These are phyloP conservation scores for Atrina japonica DNA, from an alignment of 2,888 invertebrate species.

Conservation along the genomic window DNA sequence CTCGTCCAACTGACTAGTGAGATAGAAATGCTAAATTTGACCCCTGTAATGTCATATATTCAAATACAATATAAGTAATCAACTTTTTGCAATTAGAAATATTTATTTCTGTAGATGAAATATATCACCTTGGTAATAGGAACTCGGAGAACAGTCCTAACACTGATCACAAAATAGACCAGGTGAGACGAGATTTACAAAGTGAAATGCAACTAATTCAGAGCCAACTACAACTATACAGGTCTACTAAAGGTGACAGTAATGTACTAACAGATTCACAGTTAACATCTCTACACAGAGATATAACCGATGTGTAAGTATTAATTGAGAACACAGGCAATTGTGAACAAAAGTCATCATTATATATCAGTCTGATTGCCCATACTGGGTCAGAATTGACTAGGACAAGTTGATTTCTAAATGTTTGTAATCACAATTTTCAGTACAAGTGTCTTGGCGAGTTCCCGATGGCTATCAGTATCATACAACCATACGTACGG, in stretches of 20 bases:
- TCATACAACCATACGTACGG: too few species aligned
- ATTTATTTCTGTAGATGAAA: slow-evolving; percentile 53
- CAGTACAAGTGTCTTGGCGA: too few species aligned
- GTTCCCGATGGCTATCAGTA: too few species aligned
- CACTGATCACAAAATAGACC: slow-evolving; percentile 51
- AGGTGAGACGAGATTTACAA: slow-evolving; percentile 54
- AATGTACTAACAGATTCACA: slow-evolving; percentile 56
- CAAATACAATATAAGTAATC: too few species aligned
- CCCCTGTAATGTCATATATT: too few species aligned
- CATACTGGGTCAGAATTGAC: too few species aligned
- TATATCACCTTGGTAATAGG: slow-evolving; percentile 52
- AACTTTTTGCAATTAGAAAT: neutral
- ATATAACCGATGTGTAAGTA: slow-evolving; percentile 60
- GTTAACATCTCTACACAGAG: slow-evolving; percentile 53
- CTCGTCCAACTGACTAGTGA: too few species aligned
- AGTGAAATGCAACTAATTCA: slow-evolving; percentile 60
- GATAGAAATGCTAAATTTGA: too few species aligned
- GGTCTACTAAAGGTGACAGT: slow-evolving; percentile 51
- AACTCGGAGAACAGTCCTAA: slow-evolving; percentile 48
- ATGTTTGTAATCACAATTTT: too few species aligned
- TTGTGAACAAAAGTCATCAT: too few species aligned
- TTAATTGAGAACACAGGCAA: neutral
- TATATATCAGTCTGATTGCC: too few species aligned
- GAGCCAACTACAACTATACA: slow-evolving; percentile 53
- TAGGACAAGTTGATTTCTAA: too few species aligned